Conservation (phyloP, 2,797 vertebrate genomes). For the Sciaenops ocellatus region DNA sequence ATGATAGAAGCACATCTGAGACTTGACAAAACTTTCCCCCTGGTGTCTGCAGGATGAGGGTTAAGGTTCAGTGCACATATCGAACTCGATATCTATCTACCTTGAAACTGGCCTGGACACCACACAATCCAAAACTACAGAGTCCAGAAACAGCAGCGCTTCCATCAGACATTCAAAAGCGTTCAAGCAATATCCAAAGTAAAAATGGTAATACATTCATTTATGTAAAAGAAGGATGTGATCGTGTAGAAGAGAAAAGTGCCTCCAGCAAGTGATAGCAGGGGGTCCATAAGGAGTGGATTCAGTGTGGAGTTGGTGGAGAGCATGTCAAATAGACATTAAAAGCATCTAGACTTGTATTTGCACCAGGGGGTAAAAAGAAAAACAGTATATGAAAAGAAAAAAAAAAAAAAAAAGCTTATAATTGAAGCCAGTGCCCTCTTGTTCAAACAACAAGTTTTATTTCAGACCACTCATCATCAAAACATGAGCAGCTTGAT, state of each 20-base stretch:
- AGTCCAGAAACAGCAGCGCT: conserved; percentile 5
- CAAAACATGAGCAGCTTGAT: conserved; percentile 42
- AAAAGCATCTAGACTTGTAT: conserved; percentile 46
- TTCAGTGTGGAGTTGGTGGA: conserved; percentile 41
- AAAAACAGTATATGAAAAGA: conserved; percentile 37
- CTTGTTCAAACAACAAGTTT: conserved; percentile 61
- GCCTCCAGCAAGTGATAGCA: conserved; percentile 52
- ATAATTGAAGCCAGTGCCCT: conserved; percentile 57
- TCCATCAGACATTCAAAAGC: conserved; percentile 26
- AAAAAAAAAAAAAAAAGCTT: background rate
- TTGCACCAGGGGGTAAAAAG: conserved; percentile 32
- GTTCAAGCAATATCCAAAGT: conserved; percentile 27
- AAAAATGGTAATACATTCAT: conserved; percentile 57
- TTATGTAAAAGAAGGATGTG: conserved; percentile 49
- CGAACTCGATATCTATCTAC: background rate
- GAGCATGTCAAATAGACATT: conserved; percentile 67
- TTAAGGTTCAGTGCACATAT: background rate
- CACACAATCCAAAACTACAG: too few species aligned
- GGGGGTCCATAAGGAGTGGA: conserved; percentile 54
- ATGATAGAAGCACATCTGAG: too few species aligned
- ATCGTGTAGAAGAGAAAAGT: conserved; percentile 43
- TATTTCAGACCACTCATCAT: conserved; percentile 46
- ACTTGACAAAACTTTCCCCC: too few species aligned
- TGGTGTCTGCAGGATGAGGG: too few species aligned
- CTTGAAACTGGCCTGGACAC: too few species aligned